Evolutionary conservation across 2,888 invertebrate species (phyloP).

Genomic region (Sphaerophoria taeniata): DNA sequence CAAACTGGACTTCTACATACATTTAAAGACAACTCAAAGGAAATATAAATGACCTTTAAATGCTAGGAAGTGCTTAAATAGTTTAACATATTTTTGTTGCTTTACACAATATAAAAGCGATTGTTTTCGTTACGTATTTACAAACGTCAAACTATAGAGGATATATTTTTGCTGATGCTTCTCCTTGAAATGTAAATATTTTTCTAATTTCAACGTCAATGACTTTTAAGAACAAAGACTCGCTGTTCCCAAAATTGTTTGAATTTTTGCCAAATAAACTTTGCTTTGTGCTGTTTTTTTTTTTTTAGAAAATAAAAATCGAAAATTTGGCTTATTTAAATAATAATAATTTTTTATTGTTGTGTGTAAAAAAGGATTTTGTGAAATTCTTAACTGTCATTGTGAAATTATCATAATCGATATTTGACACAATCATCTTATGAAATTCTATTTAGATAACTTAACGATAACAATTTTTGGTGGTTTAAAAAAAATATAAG

Average conservation of each 20-base stretch:
- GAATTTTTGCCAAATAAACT: slow-evolving; percentile 21
- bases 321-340: neutral
- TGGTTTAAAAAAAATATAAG: too few species aligned
- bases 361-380: neutral
- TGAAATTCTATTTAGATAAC: too few species aligned
- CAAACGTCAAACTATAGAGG: neutral
- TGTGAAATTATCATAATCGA: slow-evolving; percentile 16
- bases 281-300: slow-evolving; percentile 1
- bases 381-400: neutral
- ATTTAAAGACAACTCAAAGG: too few species aligned
- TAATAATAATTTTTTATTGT: neutral
- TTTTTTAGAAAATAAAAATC: neutral
- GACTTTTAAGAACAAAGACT: slow-evolving; percentile 50
- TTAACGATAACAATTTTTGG: too few species aligned
- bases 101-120: neutral
- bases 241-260: slow-evolving; percentile 4
- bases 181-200: slow-evolving; percentile 14
- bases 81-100: too few species aligned
- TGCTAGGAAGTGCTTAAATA: too few species aligned
- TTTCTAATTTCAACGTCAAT: slow-evolving; percentile 54
- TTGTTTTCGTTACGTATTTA: neutral
- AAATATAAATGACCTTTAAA: too few species aligned
- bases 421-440: too few species aligned
- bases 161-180: neutral
- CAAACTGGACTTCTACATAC: too few species aligned